Evolutionary conservation across 2,797 vertebrate species (phyloP).

Genomic region (Rallus crepitans): DNA sequence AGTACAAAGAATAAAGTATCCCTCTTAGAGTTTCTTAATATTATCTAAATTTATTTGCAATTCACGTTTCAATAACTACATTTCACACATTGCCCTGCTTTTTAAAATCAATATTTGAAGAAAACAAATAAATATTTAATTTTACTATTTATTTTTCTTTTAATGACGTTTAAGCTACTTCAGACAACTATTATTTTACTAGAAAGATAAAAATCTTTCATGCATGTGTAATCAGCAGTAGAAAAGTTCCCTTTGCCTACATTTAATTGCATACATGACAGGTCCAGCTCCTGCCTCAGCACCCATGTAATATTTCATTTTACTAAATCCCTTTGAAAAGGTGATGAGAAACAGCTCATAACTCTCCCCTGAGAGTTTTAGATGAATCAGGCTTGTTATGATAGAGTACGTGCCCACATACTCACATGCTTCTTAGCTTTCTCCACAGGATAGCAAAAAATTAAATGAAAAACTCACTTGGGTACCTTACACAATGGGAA

Average conservation of each 20-base stretch:
- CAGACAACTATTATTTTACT: not conserved
- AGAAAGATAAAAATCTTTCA: not conserved
- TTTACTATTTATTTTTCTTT: not conserved
- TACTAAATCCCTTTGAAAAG: conserved; percentile 56
- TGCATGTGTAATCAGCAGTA: not conserved
- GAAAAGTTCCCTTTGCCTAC: not conserved
- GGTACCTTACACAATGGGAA: not conserved
- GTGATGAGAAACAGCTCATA: conserved; percentile 29
- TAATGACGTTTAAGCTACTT: not conserved
- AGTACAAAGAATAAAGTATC: not conserved
- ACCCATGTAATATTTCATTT: conserved; percentile 38
- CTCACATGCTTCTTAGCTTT: not conserved
- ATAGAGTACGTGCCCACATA: not conserved
- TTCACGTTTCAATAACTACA: not conserved
- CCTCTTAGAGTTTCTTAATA: not conserved
- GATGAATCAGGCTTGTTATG: conserved; percentile 10
- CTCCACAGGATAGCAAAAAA: conserved; percentile 10
- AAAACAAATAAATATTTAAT: not conserved
- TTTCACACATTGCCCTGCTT: not conserved
- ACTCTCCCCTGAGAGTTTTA: conserved; percentile 11
- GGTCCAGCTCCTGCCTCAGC: conserved; percentile 1
- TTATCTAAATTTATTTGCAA: not conserved
- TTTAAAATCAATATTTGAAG: not conserved
- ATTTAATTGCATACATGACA: conserved; percentile 25
- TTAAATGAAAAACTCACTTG: not conserved